Percentiles rank a stretch among this genome's conserved stretches.
phyloP scores from a whole-genome alignment of 2,113 vertebrate species.

The Mirza zaza region DNA sequence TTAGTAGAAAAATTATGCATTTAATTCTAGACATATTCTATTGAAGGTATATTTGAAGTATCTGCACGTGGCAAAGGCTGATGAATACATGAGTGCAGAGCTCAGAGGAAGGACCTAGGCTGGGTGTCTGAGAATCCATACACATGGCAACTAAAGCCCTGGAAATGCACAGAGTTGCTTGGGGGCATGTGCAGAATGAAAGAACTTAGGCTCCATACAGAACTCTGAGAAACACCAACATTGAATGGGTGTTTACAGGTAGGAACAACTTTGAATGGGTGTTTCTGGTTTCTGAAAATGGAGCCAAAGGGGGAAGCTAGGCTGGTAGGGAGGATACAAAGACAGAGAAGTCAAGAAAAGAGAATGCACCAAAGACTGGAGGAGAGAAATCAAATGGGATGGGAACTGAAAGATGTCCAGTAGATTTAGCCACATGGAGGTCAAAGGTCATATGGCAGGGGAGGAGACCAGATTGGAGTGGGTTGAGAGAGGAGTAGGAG shows the following conservation, averaged over 20 bases:
- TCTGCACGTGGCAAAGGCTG: neutral
- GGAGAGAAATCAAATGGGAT: neutral
- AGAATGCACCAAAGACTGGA: neutral
- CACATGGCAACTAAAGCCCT: neutral
- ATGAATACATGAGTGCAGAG: neutral
- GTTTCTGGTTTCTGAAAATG: neutral
- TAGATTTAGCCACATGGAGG: neutral
- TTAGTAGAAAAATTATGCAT: neutral
- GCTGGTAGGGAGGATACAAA: neutral
- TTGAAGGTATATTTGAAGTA: neutral
- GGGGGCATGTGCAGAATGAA: neutral
- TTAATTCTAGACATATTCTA: neutral
- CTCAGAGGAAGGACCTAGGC: neutral
- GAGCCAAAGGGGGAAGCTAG: neutral
- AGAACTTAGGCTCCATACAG: neutral
- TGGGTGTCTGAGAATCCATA: neutral
- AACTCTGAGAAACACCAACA: neutral
- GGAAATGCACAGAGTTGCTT: neutral
- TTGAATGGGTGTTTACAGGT: neutral
- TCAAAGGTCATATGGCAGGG: neutral
- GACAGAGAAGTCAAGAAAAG: neutral
- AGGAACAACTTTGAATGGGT: neutral
- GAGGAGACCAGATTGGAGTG: neutral
- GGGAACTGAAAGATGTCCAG: neutral
- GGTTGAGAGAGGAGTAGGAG: constrained; percentile 4